phyloP scores from a whole-genome alignment of 1,140 invertebrate species.

The Ruditapes philippinarum region DNA sequence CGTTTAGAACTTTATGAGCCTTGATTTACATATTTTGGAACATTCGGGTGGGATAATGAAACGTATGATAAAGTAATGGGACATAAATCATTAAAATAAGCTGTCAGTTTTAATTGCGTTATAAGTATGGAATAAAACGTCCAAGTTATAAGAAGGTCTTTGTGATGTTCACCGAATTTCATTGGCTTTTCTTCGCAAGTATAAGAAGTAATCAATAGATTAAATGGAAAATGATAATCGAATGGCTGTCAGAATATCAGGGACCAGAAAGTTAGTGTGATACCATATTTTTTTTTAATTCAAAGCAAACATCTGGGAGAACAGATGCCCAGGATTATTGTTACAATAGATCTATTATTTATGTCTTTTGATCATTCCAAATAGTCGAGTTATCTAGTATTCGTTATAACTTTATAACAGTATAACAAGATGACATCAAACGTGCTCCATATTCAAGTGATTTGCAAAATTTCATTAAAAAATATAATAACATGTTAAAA shows the following conservation, averaged over 20 bases:
- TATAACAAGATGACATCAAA: conserved; percentile 24
- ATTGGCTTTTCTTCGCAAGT: conserved; percentile 42
- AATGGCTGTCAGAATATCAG: conserved; percentile 39
- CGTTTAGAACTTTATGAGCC: conserved; percentile 42
- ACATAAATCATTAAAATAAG: not conserved
- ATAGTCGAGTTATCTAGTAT: conserved; percentile 11
- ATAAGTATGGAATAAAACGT: conserved; percentile 39
- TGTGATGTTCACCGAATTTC: conserved; percentile 31
- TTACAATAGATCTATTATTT: conserved; percentile 27
- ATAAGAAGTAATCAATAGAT: conserved; percentile 44
- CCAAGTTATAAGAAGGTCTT: conserved; percentile 38
- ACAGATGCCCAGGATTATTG: conserved; percentile 28
- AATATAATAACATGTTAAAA: conserved; percentile 13
- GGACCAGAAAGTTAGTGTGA: conserved; percentile 5
- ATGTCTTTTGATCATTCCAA: conserved; percentile 30
- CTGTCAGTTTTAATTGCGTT: conserved; percentile 30
- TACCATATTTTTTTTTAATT: conserved; percentile 13
- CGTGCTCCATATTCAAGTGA: conserved; percentile 22
- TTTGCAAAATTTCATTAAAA: conserved; percentile 22
- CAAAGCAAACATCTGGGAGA: conserved; percentile 23
- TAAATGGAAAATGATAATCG: conserved; percentile 43
- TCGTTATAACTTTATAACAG: conserved; percentile 27
- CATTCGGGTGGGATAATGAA: conserved; percentile 20
- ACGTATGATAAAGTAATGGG: conserved; percentile 17
- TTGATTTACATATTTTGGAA: conserved; percentile 45